Percentiles rank a stretch among this genome's conserved stretches.
These are phyloP conservation scores for Rhimphoctona megacephalus DNA, from an alignment of 2,888 invertebrate species.

Conservation along the genomic window DNA sequence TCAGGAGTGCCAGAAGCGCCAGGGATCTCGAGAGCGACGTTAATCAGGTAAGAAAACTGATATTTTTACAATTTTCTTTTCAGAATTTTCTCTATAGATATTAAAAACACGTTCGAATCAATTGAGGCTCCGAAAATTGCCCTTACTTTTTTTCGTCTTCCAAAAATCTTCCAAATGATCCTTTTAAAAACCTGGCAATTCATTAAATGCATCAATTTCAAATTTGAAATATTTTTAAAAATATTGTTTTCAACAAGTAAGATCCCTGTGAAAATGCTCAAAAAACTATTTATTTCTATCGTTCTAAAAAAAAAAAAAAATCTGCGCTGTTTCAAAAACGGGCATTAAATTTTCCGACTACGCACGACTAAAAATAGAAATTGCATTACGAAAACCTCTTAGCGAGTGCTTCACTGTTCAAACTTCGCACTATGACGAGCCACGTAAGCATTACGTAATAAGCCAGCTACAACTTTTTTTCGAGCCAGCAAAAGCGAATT, in stretches of 20 bases:
- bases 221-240: no score
- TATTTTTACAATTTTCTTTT: neutral
- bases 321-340: neutral
- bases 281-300: no score
- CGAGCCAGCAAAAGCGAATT: slow-evolving; percentile 1
- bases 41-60: slow-evolving; percentile 79
- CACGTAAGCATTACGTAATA: slow-evolving; percentile 8
- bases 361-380: neutral
- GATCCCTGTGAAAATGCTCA: no score
- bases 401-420: neutral
- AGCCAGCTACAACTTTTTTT: neutral
- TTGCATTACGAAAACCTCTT: slow-evolving; percentile 24
- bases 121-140: no score
- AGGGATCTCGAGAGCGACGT: slow-evolving; percentile 82
- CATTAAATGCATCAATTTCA: no score
- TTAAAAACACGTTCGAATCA: neutral
- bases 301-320: neutral
- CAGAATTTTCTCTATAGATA: neutral
- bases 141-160: no score
- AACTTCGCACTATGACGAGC: neutral
- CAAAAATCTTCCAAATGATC: no score
- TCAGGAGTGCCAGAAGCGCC: slow-evolving; percentile 82
- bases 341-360: neutral
- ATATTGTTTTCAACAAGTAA: no score
- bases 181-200: no score